A percentile compares a stretch with the other conserved stretches of the same genome.
Conservation (phyloP, 2,888 invertebrate species). For the Thecophora atra region DNA sequence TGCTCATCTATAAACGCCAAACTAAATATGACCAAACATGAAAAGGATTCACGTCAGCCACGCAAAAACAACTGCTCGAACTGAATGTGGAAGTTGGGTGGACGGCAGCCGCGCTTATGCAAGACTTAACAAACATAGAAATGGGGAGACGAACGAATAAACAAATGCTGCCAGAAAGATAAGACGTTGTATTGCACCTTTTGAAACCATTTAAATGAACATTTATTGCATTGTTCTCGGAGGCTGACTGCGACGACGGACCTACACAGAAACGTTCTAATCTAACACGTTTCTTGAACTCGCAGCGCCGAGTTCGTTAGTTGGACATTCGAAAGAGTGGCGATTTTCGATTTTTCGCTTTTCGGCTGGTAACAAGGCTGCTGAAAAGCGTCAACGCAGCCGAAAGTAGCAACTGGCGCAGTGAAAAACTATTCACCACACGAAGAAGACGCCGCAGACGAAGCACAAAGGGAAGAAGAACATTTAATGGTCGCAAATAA, state of each 20-base stretch:
- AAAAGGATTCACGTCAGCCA: not conserved
- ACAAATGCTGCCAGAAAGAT: slow-evolving; percentile 18
- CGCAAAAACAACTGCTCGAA: not conserved
- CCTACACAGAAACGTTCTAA: slow-evolving; percentile 28
- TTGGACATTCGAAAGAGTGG: slow-evolving; percentile 30
- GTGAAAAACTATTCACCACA: not conserved
- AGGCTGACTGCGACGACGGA: slow-evolving; percentile 15
- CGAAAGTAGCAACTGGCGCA: not conserved
- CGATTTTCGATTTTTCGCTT: slow-evolving; percentile 16
- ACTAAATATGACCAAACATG: slow-evolving; percentile 35
- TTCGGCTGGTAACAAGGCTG: slow-evolving; percentile 28
- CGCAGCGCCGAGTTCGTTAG: slow-evolving; percentile 29
- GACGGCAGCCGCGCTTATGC: not conserved
- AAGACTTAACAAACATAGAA: slow-evolving; percentile 17
- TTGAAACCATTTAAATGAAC: slow-evolving; percentile 36
- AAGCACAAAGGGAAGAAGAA: not conserved
- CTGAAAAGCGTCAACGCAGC: slow-evolving; percentile 23
- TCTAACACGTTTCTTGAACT: slow-evolving; percentile 28
- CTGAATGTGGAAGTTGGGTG: no score
- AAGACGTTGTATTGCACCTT: slow-evolving; percentile 33
- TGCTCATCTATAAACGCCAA: slow-evolving; percentile 22
- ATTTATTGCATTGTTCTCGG: slow-evolving; percentile 37
- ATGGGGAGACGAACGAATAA: slow-evolving; percentile 16
- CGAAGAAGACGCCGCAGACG: not conserved
- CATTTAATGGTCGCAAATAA: slow-evolving; percentile 35